Conservation (phyloP, 2,113 vertebrate genomes). For the Epinephelus moara region DNA sequence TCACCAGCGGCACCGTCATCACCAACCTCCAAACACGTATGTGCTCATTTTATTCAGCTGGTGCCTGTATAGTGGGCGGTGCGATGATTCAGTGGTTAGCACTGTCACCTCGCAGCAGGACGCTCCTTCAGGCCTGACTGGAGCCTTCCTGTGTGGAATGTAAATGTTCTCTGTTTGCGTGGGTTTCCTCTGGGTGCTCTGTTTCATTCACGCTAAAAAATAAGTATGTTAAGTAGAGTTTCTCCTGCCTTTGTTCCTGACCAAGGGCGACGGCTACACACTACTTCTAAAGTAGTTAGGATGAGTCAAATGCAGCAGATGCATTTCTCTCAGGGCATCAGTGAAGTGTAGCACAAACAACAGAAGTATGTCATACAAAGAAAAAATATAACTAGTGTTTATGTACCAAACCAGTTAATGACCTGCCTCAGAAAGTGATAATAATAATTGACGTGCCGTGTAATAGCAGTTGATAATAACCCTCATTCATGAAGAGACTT, state of each 20-base stretch:
- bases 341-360: constrained; percentile 5
- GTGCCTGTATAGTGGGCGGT: not conserved
- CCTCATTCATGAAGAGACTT: not conserved
- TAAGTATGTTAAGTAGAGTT: not conserved
- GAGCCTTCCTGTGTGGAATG: not conserved
- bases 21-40: constrained; percentile 95
- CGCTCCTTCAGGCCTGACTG: not conserved
- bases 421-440: not conserved
- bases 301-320: constrained; percentile 6
- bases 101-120: constrained; percentile 20
- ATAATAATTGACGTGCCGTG: not conserved
- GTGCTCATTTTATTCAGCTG: constrained; percentile 64
- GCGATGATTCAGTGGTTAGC: not conserved
- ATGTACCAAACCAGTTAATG: not conserved
- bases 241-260: not conserved
- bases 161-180: not conserved
- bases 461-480: not conserved
- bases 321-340: not conserved
- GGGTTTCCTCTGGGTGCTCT: not conserved
- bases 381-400: not conserved
- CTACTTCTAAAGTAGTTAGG: not conserved
- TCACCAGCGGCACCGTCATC: constrained; percentile 90
- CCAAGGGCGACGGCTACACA: not conserved
- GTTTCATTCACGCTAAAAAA: constrained; percentile 18
- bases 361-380: not conserved